Evolutionary conservation across 1,140 invertebrate species (phyloP), one percentile per base, ranked within the genome.

Genomic region (Pseudomyrmex flavicornis): DNA sequence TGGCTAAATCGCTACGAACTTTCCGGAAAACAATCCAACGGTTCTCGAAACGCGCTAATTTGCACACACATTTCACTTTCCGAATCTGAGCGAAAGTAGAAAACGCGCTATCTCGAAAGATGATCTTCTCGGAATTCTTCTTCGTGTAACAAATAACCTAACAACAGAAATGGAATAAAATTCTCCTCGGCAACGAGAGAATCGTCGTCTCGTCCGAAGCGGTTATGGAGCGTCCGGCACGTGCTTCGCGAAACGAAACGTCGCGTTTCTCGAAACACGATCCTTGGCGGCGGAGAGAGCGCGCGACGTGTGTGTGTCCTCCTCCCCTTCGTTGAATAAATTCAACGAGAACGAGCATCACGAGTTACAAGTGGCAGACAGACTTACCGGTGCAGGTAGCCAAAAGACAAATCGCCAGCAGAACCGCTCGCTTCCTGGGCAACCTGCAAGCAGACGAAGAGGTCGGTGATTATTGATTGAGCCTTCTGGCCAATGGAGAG

Each of bases 321-420:
- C 22, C 22, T 26, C 22, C 20, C 20, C 26, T 26, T 5, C 35
- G 12, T 35, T 63, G 59, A 62, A 73, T 82, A 82, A 82, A 82
- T 82, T 63, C 68, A 4, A n/a, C 44, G 73, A 12, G 8, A n/a
- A n/a, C 26, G 68, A 61, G 35, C 4, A 20, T 12, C 17, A 7
- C 35, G 35, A 35, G 20, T 73, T 3, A 63, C 13, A 65, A 35
- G 10, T 8, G 7, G 12, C 44, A 70, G 44, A 62, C 50, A 88
- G 69, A 92, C 93, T 93, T 84, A 93, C 93, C 92, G 17, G 89
- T 91, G 79, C 87, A 89, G 61, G 90, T 89, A 76, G 84, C 82
- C 84, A 90, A 62, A 72, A 93, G 88, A 89, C 90, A 92, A 83
- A 89, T 88, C 46, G 77, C 85, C 61, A 92, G 83, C 48, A 91